phyloP scores from a whole-genome alignment of 1,140 invertebrate genomes.

The Thaumetopoea pityocampa region DNA sequence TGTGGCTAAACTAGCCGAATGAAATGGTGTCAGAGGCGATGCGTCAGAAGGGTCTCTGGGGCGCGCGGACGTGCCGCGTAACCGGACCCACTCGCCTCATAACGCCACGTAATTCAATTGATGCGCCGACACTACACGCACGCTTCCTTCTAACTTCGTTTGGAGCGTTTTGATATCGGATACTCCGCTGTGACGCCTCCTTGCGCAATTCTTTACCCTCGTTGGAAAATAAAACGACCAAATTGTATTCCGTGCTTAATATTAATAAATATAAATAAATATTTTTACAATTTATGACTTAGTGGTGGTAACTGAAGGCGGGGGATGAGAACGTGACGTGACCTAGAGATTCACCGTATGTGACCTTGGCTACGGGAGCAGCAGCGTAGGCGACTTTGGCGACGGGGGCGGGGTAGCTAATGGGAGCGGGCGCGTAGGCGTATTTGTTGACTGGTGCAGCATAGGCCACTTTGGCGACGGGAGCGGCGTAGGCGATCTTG shows the following conservation, averaged over 20 bases:
- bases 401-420: conserved; percentile 22
- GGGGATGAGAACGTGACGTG: conserved; percentile 50
- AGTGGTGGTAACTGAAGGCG: conserved; percentile 50
- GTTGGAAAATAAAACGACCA: conserved; percentile 24
- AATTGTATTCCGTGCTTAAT: conserved; percentile 34
- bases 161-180: conserved; percentile 72
- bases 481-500: neutral
- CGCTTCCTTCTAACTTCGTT: conserved; percentile 69
- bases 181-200: conserved; percentile 61
- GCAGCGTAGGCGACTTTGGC: conserved; percentile 30
- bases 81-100: conserved; percentile 64
- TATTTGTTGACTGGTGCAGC: neutral
- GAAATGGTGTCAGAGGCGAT: conserved; percentile 68
- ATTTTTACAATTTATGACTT: conserved; percentile 22
- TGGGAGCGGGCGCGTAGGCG: neutral
- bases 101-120: conserved; percentile 74
- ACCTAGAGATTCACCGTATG: conserved; percentile 29
- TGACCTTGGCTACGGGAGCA: conserved; percentile 25
- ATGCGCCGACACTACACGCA: conserved; percentile 70
- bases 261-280: conserved; percentile 48
- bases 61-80: conserved; percentile 59
- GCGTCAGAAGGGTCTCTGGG: conserved; percentile 46
- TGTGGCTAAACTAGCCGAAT: conserved; percentile 48
- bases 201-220: conserved; percentile 47
- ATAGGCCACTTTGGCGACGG: neutral